Base-by-base conservation (phyloP, 2,888 invertebrate genomes). In the Synergus japonicus region DNA sequence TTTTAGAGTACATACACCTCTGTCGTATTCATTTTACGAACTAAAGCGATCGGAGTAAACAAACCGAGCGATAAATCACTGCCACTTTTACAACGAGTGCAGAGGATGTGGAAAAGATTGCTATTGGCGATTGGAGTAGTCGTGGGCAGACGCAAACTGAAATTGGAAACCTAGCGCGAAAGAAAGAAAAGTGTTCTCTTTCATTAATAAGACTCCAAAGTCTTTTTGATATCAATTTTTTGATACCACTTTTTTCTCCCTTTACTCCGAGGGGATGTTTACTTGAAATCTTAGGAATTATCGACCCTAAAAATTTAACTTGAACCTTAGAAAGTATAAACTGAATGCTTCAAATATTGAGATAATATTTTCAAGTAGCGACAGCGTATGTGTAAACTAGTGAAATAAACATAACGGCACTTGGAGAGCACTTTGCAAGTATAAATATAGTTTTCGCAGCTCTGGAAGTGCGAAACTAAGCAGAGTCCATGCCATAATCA, bases 401-500 rank as follows among this genome's bases (percentile, higher is more conserved):
- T 22, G 63, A 29, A 63, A 29, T 63, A 63, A 13, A 13, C 5
- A 63, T 7, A 29, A 63, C 22, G 22, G 63, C 13, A 63, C 13
- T 29, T 5, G 13, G 13, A 13, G 18, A 63, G 13, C 5, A 29
- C 29, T 29, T 63, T 29, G 63, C 10, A 22, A 63, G 5, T 63
- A 29, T 29, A 29, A 63, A 63, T 13, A 60, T 10, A 63, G 29
- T 54, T 73, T 58, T 73, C 37, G 10, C n/a, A 37, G 10, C 13
- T 37, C n/a, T 12, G 2, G 12, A 9, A 2, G 13, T 37, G 54
- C 37, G 37, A 54, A n/a, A 41, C 41, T 69, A 49, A 10, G 8
- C 43, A 54, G 13, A 18, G 10, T 64, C 64, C 54, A 15, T 64
- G n/a, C 43, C 65, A 54, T 81, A 83, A 85, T 84, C 60, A 41